Conservation (phyloP, 2,797 vertebrate genomes). For the Thripadectes ignobilis region DNA sequence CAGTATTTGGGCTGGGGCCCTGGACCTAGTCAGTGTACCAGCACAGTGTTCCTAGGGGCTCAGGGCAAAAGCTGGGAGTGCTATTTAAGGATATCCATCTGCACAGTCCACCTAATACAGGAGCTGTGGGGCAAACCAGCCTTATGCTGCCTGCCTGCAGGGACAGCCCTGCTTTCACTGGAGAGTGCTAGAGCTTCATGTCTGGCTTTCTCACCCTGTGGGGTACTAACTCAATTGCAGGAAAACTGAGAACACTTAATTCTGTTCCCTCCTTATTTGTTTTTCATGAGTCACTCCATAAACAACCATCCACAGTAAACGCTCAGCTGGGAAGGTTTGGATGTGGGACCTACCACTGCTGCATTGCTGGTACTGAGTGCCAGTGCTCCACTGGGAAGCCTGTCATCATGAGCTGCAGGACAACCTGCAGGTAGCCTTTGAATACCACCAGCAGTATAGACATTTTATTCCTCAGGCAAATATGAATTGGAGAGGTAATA, state of each 20-base stretch:
- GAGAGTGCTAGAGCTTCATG: neutral
- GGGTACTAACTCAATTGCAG: neutral
- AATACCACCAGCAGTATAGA: neutral
- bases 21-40: no score
- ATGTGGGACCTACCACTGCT: neutral
- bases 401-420: neutral
- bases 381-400: neutral
- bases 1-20: no score
- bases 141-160: rapidly evolving
- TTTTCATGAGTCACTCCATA: neutral
- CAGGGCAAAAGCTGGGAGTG: neutral
- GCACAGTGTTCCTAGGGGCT: neutral
- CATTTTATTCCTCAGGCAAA: neutral
- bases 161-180: neutral
- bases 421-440: neutral
- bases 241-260: neutral
- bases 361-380: neutral
- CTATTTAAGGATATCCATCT: neutral
- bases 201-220: neutral
- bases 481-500: neutral
- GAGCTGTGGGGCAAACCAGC: neutral
- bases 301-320: neutral
- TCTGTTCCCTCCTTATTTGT: neutral
- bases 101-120: neutral
- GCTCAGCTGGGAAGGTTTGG: neutral